phyloP scores from a whole-genome alignment of 2,888 invertebrate genomes.

The Pristionchus fissidentatus region DNA sequence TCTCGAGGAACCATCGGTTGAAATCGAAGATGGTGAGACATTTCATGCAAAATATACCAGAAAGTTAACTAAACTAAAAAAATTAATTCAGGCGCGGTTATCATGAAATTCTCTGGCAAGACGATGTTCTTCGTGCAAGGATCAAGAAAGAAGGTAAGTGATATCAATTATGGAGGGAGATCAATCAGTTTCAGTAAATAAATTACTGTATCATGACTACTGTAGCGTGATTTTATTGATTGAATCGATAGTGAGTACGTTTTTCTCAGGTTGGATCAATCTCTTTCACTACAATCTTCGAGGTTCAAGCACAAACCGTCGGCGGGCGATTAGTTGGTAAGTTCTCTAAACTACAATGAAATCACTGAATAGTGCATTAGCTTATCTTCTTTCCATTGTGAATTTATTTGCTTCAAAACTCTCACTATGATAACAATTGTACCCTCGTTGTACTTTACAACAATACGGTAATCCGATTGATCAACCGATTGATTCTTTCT shows the following conservation, averaged over 20 bases:
- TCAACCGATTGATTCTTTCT: background rate
- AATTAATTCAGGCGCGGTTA: slow-evolving; percentile 19
- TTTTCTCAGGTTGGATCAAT: slow-evolving; percentile 43
- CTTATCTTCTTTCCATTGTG: too few species aligned
- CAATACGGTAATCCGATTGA: background rate
- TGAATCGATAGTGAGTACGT: background rate
- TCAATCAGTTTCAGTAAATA: background rate
- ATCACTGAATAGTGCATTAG: too few species aligned
- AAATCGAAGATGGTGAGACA: slow-evolving; percentile 41
- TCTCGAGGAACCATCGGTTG: slow-evolving; percentile 58
- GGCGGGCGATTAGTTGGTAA: slow-evolving; percentile 43
- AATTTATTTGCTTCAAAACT: too few species aligned
- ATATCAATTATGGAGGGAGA: background rate
- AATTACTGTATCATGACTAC: background rate
- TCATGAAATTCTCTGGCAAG: slow-evolving; percentile 49
- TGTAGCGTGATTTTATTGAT: background rate
- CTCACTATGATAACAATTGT: too few species aligned
- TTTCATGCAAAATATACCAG: background rate
- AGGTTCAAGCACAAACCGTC: slow-evolving; percentile 37
- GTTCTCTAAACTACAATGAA: background rate
- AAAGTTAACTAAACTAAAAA: background rate
- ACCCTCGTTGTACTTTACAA: background rate
- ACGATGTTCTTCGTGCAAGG: slow-evolving; percentile 50
- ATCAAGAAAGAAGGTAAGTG: slow-evolving; percentile 45
- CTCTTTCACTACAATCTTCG: slow-evolving; percentile 49